phyloP scores from a whole-genome alignment of 2,797 vertebrate species.

The Synanceia verrucosa region DNA sequence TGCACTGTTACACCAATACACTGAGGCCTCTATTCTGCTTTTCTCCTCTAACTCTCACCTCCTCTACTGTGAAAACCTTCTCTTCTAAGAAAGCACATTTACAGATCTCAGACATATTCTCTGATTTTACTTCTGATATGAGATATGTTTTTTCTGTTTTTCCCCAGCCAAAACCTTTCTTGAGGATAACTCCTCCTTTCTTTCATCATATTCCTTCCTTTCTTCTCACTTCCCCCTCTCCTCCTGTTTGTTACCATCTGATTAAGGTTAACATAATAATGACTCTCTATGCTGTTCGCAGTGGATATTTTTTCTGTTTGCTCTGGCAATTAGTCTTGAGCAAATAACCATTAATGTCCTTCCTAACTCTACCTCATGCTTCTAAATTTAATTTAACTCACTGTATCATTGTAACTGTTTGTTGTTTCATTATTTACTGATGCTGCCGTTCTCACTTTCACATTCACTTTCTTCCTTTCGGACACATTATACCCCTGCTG shows the following conservation, averaged over 20 bases:
- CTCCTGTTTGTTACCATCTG: constrained; percentile 11
- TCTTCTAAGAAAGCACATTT: not conserved
- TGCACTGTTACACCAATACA: constrained; percentile 56
- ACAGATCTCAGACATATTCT: not conserved
- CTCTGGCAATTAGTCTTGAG: not conserved
- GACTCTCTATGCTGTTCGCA: not conserved
- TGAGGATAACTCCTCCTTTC: not conserved
- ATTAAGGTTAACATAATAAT: constrained; percentile 47
- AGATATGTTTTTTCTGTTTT: not conserved
- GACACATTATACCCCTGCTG: constrained; percentile 17
- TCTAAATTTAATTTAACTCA: not conserved
- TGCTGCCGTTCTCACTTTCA: not conserved
- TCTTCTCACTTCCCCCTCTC: constrained; percentile 39
- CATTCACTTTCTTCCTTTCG: constrained; percentile 13
- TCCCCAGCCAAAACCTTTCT: not conserved
- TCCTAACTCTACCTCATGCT: not conserved
- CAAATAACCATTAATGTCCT: not conserved
- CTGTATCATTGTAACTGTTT: not conserved
- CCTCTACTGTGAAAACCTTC: constrained; percentile 18
- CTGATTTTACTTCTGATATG: not conserved
- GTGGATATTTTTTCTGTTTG: not conserved
- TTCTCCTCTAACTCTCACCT: constrained; percentile 32
- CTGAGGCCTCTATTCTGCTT: constrained; percentile 52
- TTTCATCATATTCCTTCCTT: not conserved
- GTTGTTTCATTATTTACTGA: constrained; percentile 35